These are phyloP conservation scores for Hoplostethus mediterraneus DNA, from an alignment of 2,797 vertebrate species.

Conservation along the genomic window DNA sequence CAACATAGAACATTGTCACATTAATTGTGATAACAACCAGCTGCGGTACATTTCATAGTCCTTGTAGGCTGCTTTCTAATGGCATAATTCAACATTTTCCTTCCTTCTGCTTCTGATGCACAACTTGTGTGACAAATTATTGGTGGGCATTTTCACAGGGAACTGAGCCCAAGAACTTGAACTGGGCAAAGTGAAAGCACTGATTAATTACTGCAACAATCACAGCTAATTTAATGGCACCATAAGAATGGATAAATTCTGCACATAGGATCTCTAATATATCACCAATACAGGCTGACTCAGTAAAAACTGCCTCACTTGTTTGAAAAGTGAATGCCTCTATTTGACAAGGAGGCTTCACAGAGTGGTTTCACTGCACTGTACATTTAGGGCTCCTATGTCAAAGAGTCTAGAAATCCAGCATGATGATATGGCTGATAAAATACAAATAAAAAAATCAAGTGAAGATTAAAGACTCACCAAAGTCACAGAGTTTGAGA, in stretches of 20 bases:
- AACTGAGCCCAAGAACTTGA: constrained; percentile 31
- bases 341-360: constrained; percentile 9
- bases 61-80: constrained; percentile 35
- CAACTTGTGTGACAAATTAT: constrained; percentile 50
- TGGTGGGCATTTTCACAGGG: constrained; percentile 37
- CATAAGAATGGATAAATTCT: neutral
- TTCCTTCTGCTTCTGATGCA: constrained; percentile 12
- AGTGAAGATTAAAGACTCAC: constrained; percentile 82
- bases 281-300: constrained; percentile 5
- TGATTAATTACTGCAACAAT: constrained; percentile 18
- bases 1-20: constrained; percentile 18
- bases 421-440: constrained; percentile 3
- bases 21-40: constrained; percentile 25
- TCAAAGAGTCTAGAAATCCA: constrained; percentile 12
- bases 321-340: no score
- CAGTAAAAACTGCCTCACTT: constrained; percentile 4
- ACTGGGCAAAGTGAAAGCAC: constrained; percentile 27
- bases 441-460: neutral
- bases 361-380: constrained; percentile 10
- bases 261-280: neutral
- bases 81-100: constrained; percentile 32
- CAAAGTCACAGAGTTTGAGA: constrained; percentile 97
- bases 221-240: constrained; percentile 7
- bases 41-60: constrained; percentile 4
- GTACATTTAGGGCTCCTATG: neutral